Base-by-base conservation (phyloP, 2,888 invertebrate genomes). In the Pandemis corylana region DNA sequence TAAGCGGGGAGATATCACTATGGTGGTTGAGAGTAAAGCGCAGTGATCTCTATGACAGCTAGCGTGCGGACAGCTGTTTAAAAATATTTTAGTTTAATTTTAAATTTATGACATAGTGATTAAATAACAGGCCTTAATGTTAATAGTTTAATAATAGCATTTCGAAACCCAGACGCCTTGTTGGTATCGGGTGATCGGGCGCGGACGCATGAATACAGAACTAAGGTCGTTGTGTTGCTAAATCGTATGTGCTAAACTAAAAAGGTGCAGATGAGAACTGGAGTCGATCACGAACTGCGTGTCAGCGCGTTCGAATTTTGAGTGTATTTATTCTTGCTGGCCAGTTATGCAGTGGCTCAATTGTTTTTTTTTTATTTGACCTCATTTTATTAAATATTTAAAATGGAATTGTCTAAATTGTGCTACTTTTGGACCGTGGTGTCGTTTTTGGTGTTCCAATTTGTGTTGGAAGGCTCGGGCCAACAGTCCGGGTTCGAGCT, bases 401-500 rank as follows among this genome's bases (percentile, higher is more conserved):
- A 80, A 82, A 94, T 94, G 94, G 86, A 93, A 80, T 76, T 93
- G 13, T 77, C 80, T 63, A 93, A 90, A 84, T 77, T 93, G 82
- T 90, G 87, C 76, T 93, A 90, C 75, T 68, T 91, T 56, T 90
- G 89, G 90, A 85, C 80, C 75, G 71, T 92, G 63, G 44, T 93
- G 7, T 86, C 87, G 41, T 80, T 93, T 70, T 76, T 93, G 72
- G 78, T 93, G 76, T 86, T 92, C 62, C 89, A 92, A 84, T 89
- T 88, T 78, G 72, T 89, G 36, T 85, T 85, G 84, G 89, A 91
- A 81, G 88, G 91, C 12, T 84, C 86, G 0, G 83, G 89, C 13
- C 84, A 91, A 77, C 82, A 90, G 73, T 75, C 86, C 6, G 82
- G 85, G 3, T 90, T 90, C n/a, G 78, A 97, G 81, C 86, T 97